These are phyloP conservation scores for Orthonyx spaldingii DNA, from an alignment of 2,113 vertebrate genomes.

Conservation along the genomic window DNA sequence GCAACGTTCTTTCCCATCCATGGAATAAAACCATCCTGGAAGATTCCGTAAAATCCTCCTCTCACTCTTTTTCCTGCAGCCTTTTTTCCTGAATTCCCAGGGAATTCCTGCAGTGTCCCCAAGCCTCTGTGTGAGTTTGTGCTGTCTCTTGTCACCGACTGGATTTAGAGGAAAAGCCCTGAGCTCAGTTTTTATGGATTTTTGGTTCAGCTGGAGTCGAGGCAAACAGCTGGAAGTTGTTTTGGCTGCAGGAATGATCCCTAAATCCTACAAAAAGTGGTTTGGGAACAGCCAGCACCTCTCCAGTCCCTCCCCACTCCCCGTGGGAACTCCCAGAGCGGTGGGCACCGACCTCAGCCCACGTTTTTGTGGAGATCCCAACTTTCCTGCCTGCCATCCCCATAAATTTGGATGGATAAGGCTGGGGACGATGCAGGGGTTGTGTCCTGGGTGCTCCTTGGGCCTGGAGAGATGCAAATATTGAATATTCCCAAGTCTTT, in stretches of 20 bases:
- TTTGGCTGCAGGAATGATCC: neutral
- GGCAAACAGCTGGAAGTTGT: neutral
- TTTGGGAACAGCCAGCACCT: neutral
- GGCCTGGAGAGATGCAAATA: too few species aligned
- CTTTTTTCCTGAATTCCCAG: neutral
- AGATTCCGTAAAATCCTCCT: too few species aligned
- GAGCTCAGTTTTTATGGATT: neutral
- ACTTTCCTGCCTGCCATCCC: neutral
- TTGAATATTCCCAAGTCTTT: neutral
- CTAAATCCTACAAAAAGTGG: neutral
- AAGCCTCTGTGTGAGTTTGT: neutral
- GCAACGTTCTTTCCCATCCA: neutral
- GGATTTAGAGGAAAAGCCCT: neutral
- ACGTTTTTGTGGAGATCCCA: fast-evolving
- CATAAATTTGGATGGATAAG: neutral
- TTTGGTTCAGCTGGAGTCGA: neutral
- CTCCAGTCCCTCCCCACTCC: neutral
- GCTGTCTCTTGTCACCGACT: neutral
- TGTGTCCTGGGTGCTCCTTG: neutral
- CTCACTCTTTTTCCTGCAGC: too few species aligned
- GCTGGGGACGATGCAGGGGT: neutral
- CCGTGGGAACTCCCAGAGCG: neutral
- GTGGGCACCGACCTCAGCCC: neutral
- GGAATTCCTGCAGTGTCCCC: neutral
- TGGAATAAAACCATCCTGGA: neutral